Base-by-base conservation (phyloP, 2,113 vertebrate species). In the Cervus canadensis region DNA sequence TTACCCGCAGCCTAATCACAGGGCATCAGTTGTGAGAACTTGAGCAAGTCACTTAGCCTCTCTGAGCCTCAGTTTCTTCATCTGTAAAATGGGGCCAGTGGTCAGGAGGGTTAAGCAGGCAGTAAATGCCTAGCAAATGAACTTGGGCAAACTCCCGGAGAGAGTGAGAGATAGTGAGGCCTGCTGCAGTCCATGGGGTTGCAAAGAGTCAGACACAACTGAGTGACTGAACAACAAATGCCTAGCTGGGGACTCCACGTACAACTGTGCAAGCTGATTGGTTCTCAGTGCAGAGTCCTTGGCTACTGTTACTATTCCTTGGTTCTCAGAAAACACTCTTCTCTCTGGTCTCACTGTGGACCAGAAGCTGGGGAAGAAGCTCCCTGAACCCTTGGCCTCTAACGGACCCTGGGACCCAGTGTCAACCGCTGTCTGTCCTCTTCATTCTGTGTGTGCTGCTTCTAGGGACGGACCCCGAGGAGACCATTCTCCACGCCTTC, bases 401-500 rank as follows among this genome's bases (percentile, higher is more conserved):
- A 12, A 3, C n/a, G 33, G 23, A 15, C 56, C 54, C 1, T 3
- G 28, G 52, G 40, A 14, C 11, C 74, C 1, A 40, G 21, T 1
- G 10, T 17, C 36, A 45, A 9, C 16, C 3, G 3, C 84, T 57
- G 62, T 19, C 45, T 40, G 54, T 6, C 33, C 95, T 84, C 96
- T 94, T 92, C 95, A 95, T 78, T 89, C 71, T 48, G 40, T 88
- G 87, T 95, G 95, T 98, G 57, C 88, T 64, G 59, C 62, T 98
- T 98, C 90, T 74, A 99, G 99, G 99, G 94, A 99, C 99, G 0
- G 99, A 99, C 97, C 99, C 99, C 1, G 99, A 99, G 98, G 99
- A 99, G 98, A 99, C 99, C 96, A 99, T 99, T 94, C 98, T 99
- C 74, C 99, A 99, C 0, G 99, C 99, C 97, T 99, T 99, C 96